Base-by-base conservation (phyloP, 2,888 invertebrate genomes). In the Pollenia labialis region DNA sequence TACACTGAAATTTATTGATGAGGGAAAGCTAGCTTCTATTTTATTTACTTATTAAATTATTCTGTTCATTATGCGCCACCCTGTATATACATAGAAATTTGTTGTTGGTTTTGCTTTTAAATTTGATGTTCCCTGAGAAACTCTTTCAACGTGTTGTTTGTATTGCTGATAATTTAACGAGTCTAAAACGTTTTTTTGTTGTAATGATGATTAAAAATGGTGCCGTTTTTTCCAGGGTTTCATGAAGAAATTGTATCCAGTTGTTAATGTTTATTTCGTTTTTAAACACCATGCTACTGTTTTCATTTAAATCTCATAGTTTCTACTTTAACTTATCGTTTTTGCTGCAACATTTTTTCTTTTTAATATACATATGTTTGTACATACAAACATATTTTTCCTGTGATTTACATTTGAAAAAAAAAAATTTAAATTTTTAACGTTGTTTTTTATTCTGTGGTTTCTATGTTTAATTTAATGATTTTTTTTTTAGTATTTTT, bases 381-480 rank as follows among this genome's bases (percentile, higher is more conserved):
- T n/a, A n/a, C n/a, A n/a, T n/a, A n/a, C n/a, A n/a, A n/a, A n/a
- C n/a, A n/a, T n/a, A n/a, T n/a, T 1, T 48, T 14, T 69, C 9
- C 10, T 42, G 58, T 60, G 56, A 44, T 75, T 69, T 46, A 44
- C 16, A 56, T 62, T 23, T n/a, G 18, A 16, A 40, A 16, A 32
- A 4, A 68, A 68, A 68, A 23, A 48, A 48, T 18, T 11, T n/a
- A 9, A 54, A 50, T 58, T 52, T 72, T 76, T 58, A n/a, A 66
- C 7, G 40, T 58, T 71, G 62, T 68, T 69, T 62, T 52, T 62
- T 68, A 62, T 77, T 84, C 56, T 75, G 58, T 75, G 77, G 75
- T 81, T 72, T 77, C 56, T 87, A 10, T 40, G 12, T 52, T 75
- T 74, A n/a, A 7, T 66, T 44, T 81, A 69, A 50, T 50, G 56